Conservation (phyloP, 2,797 vertebrate genomes). For the Karalla daura region DNA sequence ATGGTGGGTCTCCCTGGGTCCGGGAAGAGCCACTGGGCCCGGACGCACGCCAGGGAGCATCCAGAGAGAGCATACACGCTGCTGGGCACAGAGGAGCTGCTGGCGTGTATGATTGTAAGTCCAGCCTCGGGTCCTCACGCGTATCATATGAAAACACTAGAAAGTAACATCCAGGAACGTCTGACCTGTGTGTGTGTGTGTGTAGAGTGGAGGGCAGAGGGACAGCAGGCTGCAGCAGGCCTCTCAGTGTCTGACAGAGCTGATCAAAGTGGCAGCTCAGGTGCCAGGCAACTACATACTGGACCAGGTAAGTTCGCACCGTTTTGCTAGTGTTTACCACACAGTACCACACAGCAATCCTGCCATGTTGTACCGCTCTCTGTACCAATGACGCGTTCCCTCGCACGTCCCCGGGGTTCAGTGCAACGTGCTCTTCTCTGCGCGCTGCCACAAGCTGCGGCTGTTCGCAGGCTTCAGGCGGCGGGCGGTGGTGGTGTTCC, state of each 20-base stretch:
- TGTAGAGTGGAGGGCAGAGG: slow-evolving; percentile 75
- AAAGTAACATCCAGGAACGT: neutral
- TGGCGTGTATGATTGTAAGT: slow-evolving; percentile 88
- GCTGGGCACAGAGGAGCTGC: slow-evolving; percentile 86
- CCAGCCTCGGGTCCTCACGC: slow-evolving; percentile 1
- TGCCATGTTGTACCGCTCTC: too few relatives aligned
- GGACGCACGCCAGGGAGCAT: slow-evolving; percentile 83
- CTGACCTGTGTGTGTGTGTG: slow-evolving; percentile 4
- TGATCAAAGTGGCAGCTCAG: slow-evolving; percentile 88
- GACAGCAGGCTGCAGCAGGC: slow-evolving; percentile 87
- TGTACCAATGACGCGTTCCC: too few relatives aligned
- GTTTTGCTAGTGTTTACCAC: neutral
- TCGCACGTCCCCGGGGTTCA: slow-evolving; percentile 54
- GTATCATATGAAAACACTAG: neutral
- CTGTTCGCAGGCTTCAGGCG: slow-evolving; percentile 87
- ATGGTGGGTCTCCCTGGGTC: slow-evolving; percentile 93
- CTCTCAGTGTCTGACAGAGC: slow-evolving; percentile 89
- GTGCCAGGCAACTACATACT: slow-evolving; percentile 91
- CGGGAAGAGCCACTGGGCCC: slow-evolving; percentile 92
- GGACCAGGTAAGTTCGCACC: slow-evolving; percentile 86
- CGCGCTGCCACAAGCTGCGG: slow-evolving; percentile 88
- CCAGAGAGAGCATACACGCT: slow-evolving; percentile 87
- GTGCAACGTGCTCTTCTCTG: slow-evolving; percentile 92
- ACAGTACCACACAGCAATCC: too few relatives aligned
- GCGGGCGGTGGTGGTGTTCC: slow-evolving; percentile 87